Evolutionary conservation across 2,797 vertebrate species (phyloP).

Genomic region (Taenioides sp.): DNA sequence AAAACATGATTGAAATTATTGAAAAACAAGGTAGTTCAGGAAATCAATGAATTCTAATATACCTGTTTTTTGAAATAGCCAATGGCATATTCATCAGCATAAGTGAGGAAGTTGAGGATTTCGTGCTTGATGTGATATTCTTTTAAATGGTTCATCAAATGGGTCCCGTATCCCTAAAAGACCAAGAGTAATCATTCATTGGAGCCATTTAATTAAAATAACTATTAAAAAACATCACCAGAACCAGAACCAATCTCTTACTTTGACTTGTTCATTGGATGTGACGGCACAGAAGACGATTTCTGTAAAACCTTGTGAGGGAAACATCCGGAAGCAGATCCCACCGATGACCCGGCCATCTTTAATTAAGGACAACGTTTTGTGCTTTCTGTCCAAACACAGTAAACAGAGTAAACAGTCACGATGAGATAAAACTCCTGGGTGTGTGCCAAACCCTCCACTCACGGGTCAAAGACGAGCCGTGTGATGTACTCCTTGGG

Average conservation of each 20-base stretch:
- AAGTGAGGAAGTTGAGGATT: conserved; percentile 96
- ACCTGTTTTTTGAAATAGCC: conserved; percentile 99
- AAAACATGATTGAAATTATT: neutral
- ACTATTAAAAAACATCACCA: neutral
- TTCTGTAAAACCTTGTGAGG: conserved; percentile 96
- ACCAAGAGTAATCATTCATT: conserved; percentile 2
- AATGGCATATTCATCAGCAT: conserved; percentile 97
- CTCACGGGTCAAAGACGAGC: conserved; percentile 97
- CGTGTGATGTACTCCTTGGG: conserved; percentile 98
- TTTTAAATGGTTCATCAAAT: conserved; percentile 98
- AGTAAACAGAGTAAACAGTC: neutral
- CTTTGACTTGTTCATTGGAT: conserved; percentile 99
- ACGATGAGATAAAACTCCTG: neutral
- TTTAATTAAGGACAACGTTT: conserved; percentile 97
- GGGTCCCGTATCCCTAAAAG: conserved; percentile 93
- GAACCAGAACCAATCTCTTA: conserved; percentile 53
- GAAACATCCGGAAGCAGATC: conserved; percentile 99
- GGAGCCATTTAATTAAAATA: neutral
- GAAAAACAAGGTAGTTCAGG: neutral
- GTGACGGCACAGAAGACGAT: conserved; percentile 99
- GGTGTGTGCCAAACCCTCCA: conserved; percentile 13
- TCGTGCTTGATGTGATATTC: conserved; percentile 98
- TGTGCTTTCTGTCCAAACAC: conserved; percentile 87
- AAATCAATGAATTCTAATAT: conserved; percentile 6
- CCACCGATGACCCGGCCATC: conserved; percentile 99